Evolutionary conservation across 2,113 vertebrate genomes (phyloP), one percentile per base, ranked within the genome.

Genomic region (Spea multiplicata): DNA sequence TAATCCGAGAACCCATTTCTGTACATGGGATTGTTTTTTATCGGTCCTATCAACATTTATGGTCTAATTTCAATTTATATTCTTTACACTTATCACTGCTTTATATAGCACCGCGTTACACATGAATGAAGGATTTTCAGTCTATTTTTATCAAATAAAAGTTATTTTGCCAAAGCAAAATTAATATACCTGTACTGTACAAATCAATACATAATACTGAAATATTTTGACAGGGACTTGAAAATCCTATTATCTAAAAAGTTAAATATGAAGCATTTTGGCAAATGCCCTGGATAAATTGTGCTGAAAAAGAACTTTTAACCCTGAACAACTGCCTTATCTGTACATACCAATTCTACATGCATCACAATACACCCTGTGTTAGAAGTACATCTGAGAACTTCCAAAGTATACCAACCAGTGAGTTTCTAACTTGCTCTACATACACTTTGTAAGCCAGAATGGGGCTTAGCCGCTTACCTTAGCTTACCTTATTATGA

Each of bases 81-180:
- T 59, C 8, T 13, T 59, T 59, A 13, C 9, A 59, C 3, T 59
- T 59, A 9, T 9, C 50, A 52, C 55, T 59, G 55, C 55, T 12
- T 4, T 13, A 13, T 12, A 13, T 59, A 12, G 14, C 14, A 13
- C 9, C 9, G 5, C 55, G 14, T 59, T 13, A 59, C 10, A 5
- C 55, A 59, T 13, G 12, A 4, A 13, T 13, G 4, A 59, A 59
- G 14, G 8, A 59, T 7, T 59, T 5, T 59, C 55, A 9, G 55
- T 64, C 13, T 64, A 64, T 64, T 64, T 30, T 17, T 64, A 59
- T 59, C 6, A 59, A 59, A 59, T 13, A 59, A 59, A 59, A 59
- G 55, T 59, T 59, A 13, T 59, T 64, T 64, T 64, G 61, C 61
- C 61, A 64, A 59, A 6, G 16, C 61, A 64, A 64, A 64, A 13